A percentile compares a stretch with the other conserved stretches of the same genome.
phyloP scores from a whole-genome alignment of 2,797 vertebrate species.

The Micropoecilia bifurca region DNA sequence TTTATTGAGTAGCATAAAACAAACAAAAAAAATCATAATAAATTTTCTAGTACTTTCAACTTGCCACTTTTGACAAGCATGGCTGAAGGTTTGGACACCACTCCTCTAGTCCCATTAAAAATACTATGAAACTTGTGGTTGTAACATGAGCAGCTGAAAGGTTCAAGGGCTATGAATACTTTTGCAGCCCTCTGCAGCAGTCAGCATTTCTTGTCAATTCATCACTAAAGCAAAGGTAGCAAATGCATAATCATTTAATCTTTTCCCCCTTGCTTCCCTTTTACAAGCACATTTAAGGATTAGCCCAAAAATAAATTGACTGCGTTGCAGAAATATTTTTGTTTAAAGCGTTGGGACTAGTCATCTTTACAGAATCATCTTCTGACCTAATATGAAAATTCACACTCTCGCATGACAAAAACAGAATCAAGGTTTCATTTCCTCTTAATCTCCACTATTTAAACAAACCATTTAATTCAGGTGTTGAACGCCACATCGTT shows the following conservation, averaged over 20 bases:
- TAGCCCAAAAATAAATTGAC: not conserved
- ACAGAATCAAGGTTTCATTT: not conserved
- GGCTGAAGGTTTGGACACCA: not conserved
- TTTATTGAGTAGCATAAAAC: not conserved
- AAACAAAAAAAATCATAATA: not conserved
- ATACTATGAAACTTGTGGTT: not conserved
- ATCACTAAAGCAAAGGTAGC: not conserved
- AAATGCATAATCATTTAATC: not conserved
- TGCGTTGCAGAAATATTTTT: not conserved
- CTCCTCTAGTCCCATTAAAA: not conserved
- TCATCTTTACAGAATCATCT: not conserved
- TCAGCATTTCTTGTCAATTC: not conserved
- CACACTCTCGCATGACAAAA: not conserved
- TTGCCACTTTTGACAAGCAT: not conserved
- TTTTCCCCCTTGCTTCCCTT: not conserved
- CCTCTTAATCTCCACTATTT: not conserved
- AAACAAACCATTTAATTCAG: not conserved
- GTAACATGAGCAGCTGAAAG: not conserved
- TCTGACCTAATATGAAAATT: not conserved
- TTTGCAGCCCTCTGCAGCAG: not conserved
- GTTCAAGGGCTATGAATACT: not conserved
- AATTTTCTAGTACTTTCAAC: not conserved
- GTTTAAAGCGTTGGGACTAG: not conserved
- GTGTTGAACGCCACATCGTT: not conserved
- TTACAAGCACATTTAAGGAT: not conserved